Conservation (phyloP, 2,113 vertebrate genomes). For the Rousettus leschenaultii region DNA sequence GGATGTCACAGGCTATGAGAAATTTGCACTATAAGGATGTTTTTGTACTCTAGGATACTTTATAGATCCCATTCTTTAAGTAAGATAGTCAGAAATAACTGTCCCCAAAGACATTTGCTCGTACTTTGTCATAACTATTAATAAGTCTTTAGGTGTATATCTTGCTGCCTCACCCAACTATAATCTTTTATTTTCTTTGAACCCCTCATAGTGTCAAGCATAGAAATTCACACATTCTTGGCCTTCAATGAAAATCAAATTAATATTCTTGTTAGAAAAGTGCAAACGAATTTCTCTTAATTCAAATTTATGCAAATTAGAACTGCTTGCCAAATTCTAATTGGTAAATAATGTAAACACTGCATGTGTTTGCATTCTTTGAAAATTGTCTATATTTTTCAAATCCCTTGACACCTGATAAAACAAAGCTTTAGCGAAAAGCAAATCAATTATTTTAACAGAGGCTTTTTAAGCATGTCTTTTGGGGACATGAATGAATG, state of each 20-base stretch:
- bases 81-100: background rate
- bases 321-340: conserved; percentile 60
- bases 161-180: background rate
- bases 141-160: background rate
- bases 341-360: conserved; percentile 65
- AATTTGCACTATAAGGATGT: background rate
- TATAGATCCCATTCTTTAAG: background rate
- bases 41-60: background rate
- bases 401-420: conserved; percentile 62
- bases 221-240: background rate
- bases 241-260: conserved; percentile 30
- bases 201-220: background rate
- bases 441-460: conserved; percentile 66
- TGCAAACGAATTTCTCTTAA: conserved; percentile 61
- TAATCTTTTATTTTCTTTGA: conserved; percentile 5
- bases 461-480: conserved; percentile 64
- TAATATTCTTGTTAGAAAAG: conserved; percentile 56
- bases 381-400: conserved; percentile 62
- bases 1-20: background rate
- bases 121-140: background rate
- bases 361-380: conserved; percentile 69
- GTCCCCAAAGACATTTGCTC: background rate
- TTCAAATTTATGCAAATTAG: conserved; percentile 58
- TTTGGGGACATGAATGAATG: conserved; percentile 53
- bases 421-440: conserved; percentile 71